These are phyloP conservation scores for Exephanes ischioxanthus DNA, from an alignment of 2,888 invertebrate species.

Conservation along the genomic window DNA sequence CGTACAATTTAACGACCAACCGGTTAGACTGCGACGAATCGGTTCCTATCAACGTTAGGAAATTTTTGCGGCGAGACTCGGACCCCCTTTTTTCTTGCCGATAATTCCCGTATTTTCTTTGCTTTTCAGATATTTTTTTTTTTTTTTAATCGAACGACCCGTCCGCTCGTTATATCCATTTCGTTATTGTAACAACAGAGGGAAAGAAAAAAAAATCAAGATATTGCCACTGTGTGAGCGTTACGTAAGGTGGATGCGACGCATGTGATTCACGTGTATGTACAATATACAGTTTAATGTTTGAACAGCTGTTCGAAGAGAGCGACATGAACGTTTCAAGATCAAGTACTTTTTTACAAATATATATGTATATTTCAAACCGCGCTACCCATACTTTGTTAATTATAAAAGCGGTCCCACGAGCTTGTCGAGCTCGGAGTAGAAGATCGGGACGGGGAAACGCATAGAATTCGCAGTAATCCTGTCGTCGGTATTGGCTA, in stretches of 20 bases:
- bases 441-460: background rate
- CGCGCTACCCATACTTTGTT: background rate
- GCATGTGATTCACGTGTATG: background rate
- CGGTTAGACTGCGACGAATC: constrained; percentile 8
- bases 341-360: constrained; percentile 24
- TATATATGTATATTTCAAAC: constrained; percentile 16
- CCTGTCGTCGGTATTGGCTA: background rate
- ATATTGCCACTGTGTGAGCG: constrained; percentile 35
- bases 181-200: constrained; percentile 48
- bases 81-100: constrained; percentile 14
- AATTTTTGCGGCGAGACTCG: constrained; percentile 40
- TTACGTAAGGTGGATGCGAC: constrained; percentile 40
- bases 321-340: constrained; percentile 48
- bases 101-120: constrained; percentile 57
- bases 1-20: constrained; percentile 13
- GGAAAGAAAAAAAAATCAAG: constrained; percentile 12
- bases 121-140: constrained; percentile 51
- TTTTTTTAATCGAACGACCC: constrained; percentile 51
- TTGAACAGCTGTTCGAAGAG: constrained; percentile 58
- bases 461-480: background rate
- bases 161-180: constrained; percentile 24
- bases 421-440: background rate
- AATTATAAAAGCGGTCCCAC: background rate
- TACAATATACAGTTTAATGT: constrained; percentile 39
- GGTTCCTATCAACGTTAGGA: constrained; percentile 46